Percentiles rank a stretch among this genome's conserved stretches.
Conservation (phyloP, 1,140 invertebrate genomes). For the Gonioctena quinquepunctata region DNA sequence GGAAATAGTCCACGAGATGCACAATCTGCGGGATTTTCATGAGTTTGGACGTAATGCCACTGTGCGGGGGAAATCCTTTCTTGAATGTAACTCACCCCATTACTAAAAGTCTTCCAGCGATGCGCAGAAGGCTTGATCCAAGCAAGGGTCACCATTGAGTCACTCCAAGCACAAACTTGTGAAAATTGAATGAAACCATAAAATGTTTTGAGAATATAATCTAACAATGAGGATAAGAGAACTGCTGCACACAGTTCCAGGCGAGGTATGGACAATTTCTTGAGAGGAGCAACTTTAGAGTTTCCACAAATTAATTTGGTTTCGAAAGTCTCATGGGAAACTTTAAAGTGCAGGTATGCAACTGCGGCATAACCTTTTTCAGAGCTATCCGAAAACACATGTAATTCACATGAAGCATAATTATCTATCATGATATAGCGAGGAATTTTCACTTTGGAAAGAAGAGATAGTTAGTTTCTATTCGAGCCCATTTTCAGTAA, state of each 20-base stretch:
- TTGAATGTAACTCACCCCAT: too few relatives aligned
- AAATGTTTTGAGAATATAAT: neutral
- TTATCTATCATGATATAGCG: neutral
- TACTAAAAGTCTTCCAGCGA: conserved; percentile 20
- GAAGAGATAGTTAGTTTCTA: neutral
- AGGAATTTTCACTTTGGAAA: neutral
- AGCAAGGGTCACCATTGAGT: conserved; percentile 7
- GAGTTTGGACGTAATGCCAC: conserved; percentile 46
- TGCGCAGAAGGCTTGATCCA: conserved; percentile 3
- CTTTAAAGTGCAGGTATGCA: conserved; percentile 28
- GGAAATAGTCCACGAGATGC: conserved; percentile 40
- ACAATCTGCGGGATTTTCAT: conserved; percentile 49
- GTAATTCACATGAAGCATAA: too few relatives aligned
- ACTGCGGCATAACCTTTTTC: conserved; percentile 40
- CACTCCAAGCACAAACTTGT: neutral
- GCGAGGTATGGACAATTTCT: conserved; percentile 35
- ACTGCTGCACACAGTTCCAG: conserved; percentile 29
- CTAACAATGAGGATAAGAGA: conserved; percentile 8
- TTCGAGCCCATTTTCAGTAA: neutral
- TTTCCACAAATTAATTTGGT: conserved; percentile 29
- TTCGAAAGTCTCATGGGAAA: conserved; percentile 17
- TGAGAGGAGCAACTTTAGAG: conserved; percentile 39
- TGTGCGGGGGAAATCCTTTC: conserved; percentile 15
- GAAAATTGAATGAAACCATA: neutral
- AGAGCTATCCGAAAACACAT: conserved; percentile 47